Percentiles rank a stretch among this genome's conserved stretches.
Evolutionary conservation across 2,797 vertebrate species (phyloP).

Genomic region (Lacerta bilineata): DNA sequence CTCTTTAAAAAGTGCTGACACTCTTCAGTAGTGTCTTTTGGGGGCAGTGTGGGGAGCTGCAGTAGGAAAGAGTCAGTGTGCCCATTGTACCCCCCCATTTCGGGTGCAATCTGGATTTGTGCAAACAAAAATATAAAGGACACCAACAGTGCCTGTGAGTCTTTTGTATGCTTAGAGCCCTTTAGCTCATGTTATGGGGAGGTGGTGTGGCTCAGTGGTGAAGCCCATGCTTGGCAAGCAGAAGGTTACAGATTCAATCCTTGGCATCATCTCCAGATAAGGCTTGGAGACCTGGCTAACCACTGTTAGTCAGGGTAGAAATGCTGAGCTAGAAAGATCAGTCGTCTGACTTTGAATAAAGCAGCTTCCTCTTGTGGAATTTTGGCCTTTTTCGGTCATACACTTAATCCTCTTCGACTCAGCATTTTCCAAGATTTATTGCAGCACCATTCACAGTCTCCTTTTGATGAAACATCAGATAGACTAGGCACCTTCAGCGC

Average conservation of each 20-base stretch:
- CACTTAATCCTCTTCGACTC: too few relatives aligned
- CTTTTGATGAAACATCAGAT: too few relatives aligned
- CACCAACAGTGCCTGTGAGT: neutral
- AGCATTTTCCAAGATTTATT: too few relatives aligned
- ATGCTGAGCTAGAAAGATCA: too few relatives aligned
- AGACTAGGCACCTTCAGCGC: too few relatives aligned
- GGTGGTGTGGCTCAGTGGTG: too few relatives aligned
- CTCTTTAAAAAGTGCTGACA: neutral
- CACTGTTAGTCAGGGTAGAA: neutral
- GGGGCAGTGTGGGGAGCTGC: neutral
- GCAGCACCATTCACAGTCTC: too few relatives aligned
- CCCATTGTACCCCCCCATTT: neutral
- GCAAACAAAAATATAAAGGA: neutral
- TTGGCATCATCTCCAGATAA: neutral
- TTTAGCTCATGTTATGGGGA: neutral
- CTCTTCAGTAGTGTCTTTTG: neutral
- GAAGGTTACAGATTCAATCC: neutral
- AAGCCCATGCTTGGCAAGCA: neutral
- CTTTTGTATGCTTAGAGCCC: neutral
- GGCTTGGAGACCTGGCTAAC: neutral
- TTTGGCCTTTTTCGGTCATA: too few relatives aligned
- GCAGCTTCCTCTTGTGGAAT: too few relatives aligned
- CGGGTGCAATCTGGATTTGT: neutral
- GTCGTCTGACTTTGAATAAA: too few relatives aligned
- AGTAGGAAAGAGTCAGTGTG: neutral